A percentile compares a stretch with the other conserved stretches of the same genome.
Conservation (phyloP, 2,888 invertebrate genomes). For the Drosophila affinis region DNA sequence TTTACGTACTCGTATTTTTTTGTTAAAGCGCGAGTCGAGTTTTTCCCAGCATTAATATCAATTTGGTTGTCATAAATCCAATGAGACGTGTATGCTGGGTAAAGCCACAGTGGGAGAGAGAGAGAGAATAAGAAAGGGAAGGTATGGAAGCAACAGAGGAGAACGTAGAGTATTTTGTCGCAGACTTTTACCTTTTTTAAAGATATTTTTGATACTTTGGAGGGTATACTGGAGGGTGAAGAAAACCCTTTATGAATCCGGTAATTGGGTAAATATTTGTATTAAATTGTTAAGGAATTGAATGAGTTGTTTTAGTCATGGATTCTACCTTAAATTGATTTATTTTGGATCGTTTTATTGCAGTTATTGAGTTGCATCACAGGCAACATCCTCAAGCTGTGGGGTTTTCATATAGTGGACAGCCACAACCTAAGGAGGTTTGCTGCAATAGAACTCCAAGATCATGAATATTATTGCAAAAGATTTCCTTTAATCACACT, state of each 20-base stretch:
- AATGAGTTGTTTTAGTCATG: background rate
- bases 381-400: no score
- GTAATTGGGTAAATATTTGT: background rate
- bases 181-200: conserved; percentile 42
- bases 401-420: no score
- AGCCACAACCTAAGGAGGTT: no score
- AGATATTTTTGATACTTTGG: background rate
- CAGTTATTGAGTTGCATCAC: no score
- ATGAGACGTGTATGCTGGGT: conserved; percentile 62
- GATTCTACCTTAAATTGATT: background rate
- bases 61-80: conserved; percentile 81
- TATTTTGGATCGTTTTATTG: no score
- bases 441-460: background rate
- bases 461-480: background rate
- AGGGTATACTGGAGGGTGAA: background rate
- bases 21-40: conserved; percentile 43
- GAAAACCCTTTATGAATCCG: background rate
- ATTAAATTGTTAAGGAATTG: background rate
- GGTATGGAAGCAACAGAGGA: no score
- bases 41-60: conserved; percentile 78
- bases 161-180: conserved; percentile 46
- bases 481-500: background rate
- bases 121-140: background rate
- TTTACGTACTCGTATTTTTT: conserved; percentile 16
- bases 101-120: conserved; percentile 31